Evolutionary conservation across 1,140 invertebrate genomes (phyloP).

Genomic region (Aphis gossypii): DNA sequence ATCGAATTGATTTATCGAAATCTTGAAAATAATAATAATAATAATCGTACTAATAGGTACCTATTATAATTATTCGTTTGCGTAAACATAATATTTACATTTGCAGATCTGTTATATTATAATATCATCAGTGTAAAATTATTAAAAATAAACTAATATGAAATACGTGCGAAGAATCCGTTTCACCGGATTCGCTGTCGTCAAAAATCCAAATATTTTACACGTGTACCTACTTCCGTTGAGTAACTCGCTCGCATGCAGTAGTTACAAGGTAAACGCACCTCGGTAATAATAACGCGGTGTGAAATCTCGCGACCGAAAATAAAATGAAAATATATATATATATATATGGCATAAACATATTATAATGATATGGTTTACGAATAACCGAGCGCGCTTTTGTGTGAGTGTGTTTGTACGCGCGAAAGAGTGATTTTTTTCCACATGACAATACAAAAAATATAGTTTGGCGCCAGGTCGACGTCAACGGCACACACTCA

Average conservation of each 20-base stretch:
- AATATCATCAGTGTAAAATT: not conserved
- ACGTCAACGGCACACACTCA: not conserved
- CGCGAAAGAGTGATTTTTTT: constrained; percentile 4
- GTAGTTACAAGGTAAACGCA: not conserved
- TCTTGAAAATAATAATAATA: no score
- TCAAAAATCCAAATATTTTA: not conserved
- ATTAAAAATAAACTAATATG: not conserved
- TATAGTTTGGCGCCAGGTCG: constrained; percentile 40
- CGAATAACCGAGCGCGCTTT: not conserved
- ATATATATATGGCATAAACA: not conserved
- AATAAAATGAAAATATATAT: not conserved
- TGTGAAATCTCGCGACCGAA: constrained; percentile 28
- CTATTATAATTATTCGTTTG: no score
- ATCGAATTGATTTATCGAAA: no score
- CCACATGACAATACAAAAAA: constrained; percentile 20
- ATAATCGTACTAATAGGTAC: no score
- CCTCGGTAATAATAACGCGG: not conserved
- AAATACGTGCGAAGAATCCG: no score
- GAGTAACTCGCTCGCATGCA: not conserved
- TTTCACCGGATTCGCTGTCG: not conserved
- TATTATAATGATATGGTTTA: constrained; percentile 17
- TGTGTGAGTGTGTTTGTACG: not conserved
- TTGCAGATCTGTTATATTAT: not conserved
- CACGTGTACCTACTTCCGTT: not conserved
- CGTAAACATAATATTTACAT: no score